Conservation (phyloP, 23 tunicate genomes). For the Clavelina lepadiformis region DNA sequence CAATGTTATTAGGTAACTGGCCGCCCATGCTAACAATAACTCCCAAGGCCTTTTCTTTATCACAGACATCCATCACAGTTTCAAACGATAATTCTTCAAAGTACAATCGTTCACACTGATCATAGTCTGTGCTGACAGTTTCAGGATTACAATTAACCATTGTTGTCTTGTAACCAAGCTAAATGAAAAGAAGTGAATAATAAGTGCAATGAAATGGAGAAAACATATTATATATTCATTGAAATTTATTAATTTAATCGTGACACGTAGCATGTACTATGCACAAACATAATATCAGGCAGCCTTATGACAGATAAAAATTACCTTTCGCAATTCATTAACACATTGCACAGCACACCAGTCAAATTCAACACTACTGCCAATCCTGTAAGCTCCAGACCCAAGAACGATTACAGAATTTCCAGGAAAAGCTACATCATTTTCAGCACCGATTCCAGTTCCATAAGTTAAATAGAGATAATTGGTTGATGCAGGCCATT, state of each 20-base stretch:
- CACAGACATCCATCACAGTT: constrained; percentile 87
- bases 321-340: constrained; percentile 63
- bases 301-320: not conserved
- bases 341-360: constrained; percentile 98
- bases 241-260: too few relatives aligned
- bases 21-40: constrained; percentile 97
- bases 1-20: constrained; percentile 92
- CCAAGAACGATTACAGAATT: constrained; percentile 73
- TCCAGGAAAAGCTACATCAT: constrained; percentile 54
- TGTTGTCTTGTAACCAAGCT: constrained; percentile 85
- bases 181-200: constrained; percentile 2
- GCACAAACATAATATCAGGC: too few relatives aligned
- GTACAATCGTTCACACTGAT: constrained; percentile 84
- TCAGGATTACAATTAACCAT: constrained; percentile 97
- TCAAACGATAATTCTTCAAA: constrained; percentile 88
- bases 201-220: too few relatives aligned
- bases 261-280: too few relatives aligned
- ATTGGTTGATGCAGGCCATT: constrained; percentile 93
- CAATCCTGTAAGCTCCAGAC: constrained; percentile 88
- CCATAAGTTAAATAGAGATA: constrained; percentile 82
- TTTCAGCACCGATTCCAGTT: constrained; percentile 5
- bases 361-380: constrained; percentile 96
- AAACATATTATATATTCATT: too few relatives aligned
- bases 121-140: constrained; percentile 95
- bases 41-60: constrained; percentile 69